Conservation (phyloP, 2,888 invertebrate species). For the Erebia palarica region DNA sequence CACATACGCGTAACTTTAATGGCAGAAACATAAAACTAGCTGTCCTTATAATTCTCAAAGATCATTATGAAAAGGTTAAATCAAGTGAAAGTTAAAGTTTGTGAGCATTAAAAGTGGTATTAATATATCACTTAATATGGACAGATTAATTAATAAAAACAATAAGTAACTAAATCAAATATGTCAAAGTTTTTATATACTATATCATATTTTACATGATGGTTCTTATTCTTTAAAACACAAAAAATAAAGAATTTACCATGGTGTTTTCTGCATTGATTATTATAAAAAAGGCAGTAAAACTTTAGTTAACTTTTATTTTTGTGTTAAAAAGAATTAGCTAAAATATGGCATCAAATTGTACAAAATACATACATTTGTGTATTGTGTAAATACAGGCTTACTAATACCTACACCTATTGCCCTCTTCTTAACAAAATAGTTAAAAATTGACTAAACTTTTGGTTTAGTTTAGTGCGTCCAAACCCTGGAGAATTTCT, state of each 20-base stretch:
- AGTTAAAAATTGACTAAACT: neutral
- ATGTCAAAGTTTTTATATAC: neutral
- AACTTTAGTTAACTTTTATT: neutral
- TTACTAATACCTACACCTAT: neutral
- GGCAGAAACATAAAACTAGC: neutral
- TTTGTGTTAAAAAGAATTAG: constrained; percentile 5
- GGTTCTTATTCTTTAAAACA: neutral
- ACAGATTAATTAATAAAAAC: neutral
- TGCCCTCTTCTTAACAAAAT: neutral
- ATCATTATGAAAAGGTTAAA: neutral
- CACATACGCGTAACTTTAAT: constrained; percentile 5
- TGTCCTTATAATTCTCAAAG: neutral
- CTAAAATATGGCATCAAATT: constrained; percentile 8
- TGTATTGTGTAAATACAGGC: neutral
- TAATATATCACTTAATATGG: neutral
- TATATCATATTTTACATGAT: constrained; percentile 1
- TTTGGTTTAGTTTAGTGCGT: neutral
- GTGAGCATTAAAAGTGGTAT: constrained; percentile 3
- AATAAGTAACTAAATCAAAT: neutral
- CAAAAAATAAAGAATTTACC: neutral
- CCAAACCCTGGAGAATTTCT: neutral
- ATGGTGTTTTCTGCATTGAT: neutral
- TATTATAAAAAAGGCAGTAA: neutral
- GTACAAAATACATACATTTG: neutral
- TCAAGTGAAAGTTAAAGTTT: neutral